Evolutionary conservation across 2,797 vertebrate species (phyloP), one percentile per base, ranked within the genome.

Genomic region (Poecile montanus): DNA sequence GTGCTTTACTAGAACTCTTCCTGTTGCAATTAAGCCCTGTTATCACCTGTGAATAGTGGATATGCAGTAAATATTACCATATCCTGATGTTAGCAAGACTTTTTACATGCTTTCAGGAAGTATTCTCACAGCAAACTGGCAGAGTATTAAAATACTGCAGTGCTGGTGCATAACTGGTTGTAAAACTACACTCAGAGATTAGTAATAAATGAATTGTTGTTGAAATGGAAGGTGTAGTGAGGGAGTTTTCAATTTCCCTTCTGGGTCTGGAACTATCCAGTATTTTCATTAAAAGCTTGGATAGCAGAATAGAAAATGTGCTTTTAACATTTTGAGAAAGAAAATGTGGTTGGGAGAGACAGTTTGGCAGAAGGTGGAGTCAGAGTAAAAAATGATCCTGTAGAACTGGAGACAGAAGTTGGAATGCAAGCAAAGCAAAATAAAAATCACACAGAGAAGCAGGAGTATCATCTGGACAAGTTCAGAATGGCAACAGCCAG

Each of bases 211-310:
- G 23, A 23, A 34, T 76, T 67, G 32, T 54, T 86, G 61, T 74
- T 90, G 79, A 86, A 93, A 72, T 74, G 61, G 45, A 88, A 90
- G 38, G 34, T 77, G 54, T 44, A 61, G 23, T 7, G 36, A 71
- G 48, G 21, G 48, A 21, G 11, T 27, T 67, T 89, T 93, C 26
- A n/a, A 21, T 74, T 88, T 78, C 44, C 21, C 44, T 93, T 58
- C 54, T 90, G 73, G 20, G 30, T 77, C 62, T 95, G 73, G 29
- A 57, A 47, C 83, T 90, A 16, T 57, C 34, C 65, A 27, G 6
- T 89, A 16, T 91, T 94, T 88, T 91, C 40, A 73, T 85, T 91
- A 79, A 51, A 53, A 85, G 15, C 36, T 66, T 92, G 67, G 63
- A 70, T 7, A 56, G 32, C 53, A 26, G 36, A 83, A 80, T 45